Evolutionary conservation across 2,797 vertebrate species (phyloP), one percentile per base, ranked within the genome.

Genomic region (Tinamus major): DNA sequence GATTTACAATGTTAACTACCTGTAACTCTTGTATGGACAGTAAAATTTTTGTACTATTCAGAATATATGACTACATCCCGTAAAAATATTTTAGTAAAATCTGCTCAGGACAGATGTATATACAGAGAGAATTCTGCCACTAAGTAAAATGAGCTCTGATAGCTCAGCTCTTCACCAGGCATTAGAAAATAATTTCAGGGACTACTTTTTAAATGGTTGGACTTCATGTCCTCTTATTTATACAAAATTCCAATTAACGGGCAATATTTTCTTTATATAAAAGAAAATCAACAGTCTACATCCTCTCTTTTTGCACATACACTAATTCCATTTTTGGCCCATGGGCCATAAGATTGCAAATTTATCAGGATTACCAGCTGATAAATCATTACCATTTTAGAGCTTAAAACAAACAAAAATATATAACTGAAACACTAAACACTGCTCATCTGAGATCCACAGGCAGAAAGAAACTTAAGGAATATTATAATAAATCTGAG

Each of bases 101-200:
- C 55, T 74, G 44, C 69, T 75, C 85, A 58, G 63, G 42, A 35
- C 13, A 72, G 44, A 68, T 21, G 20, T 24, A 48, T 14, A 46
- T 1, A 46, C 18, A 71, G 19, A 59, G 29, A 23, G 23, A 75
- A 48, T 44, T 89, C 59, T 87, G 31, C 62, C 53, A 58, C 68
- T 59, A 53, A 0, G 0, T 2, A 65, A 53, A 31, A 86, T 26
- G 53, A 49, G 37, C 16, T 90, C 55, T 1, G 0, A 4, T 17
- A 62, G 29, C 9, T 20, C 55, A 9, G 42, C 51, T 18, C 42
- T 29, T 83, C 46, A 65, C 8, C 17, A 19, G 3, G 0, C 3
- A 8, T 33, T 61, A 71, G 24, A 51, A 85, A 85, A 79, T n/a
- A 63, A 14, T 0, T 10, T 31, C 2, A 10, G 19, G 7, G 26